Evolutionary conservation across 64 coral and sea anemone species (phyloP), one percentile per base, ranked within the genome.

Genomic region (Astreopora myriophthalma): DNA sequence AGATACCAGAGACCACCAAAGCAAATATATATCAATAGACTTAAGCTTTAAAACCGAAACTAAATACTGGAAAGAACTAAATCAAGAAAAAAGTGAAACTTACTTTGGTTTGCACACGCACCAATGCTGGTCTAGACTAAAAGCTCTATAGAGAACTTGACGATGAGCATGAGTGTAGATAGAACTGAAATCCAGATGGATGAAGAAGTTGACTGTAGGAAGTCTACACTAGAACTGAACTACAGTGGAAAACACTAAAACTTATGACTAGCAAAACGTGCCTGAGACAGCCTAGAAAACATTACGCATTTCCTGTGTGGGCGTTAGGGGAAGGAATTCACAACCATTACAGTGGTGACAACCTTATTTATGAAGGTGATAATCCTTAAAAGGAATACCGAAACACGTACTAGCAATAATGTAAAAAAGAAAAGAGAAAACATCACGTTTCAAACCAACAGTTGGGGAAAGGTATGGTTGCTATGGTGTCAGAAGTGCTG

Each of bases 261-360:
- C 64, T 67, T 67, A 67, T 67, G 64, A 67, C n/a, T 67, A 67
- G 64, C 64, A 67, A 67, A 67, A 67, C 64, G 64, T 67, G 64
- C 25, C 26, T 28, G 23, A 24, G n/a, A 67, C n/a, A 67, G 26
- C 64, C 64, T 24, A 29, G 63, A 67, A 67, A 67, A 67, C 64
- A 14, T 67, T 9, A 67, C 64, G 64, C 64, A 28, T 67, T 27
- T 67, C 64, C 40, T 44, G 11, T 44, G 40, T 0, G 40, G 55
- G 55, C 17, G 55, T 22, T 60, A 60, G 20, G 0, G 57, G 16
- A 61, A 20, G 22, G 22, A n/a, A n/a, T 61, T 20, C 16, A 16
- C 16, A 61, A 61, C 57, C 57, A 61, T 61, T 20, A 61, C 22
- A 61, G 57, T 16, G 16, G 22, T 61, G 57, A 61, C 57, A 61